Evolutionary conservation across 1,140 invertebrate species (phyloP).

Genomic region (Drosophila ananassae): DNA sequence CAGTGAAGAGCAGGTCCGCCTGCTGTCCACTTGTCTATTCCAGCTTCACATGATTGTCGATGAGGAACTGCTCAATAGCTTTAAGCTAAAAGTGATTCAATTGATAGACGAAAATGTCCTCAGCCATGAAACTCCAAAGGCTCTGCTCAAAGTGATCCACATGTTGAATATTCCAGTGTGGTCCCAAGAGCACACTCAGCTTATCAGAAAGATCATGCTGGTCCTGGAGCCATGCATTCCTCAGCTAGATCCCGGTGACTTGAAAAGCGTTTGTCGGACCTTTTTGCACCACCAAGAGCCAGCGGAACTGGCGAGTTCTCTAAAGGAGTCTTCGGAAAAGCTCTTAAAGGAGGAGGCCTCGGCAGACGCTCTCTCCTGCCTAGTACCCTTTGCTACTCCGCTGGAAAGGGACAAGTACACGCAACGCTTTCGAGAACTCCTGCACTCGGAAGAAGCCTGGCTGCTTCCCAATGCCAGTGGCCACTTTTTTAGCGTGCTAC

Average conservation of each 20-base stretch:
- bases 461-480: slow-evolving; percentile 45
- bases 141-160: slow-evolving; percentile 70
- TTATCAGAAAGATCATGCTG: slow-evolving; percentile 62
- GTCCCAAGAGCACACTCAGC: slow-evolving; percentile 57
- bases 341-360: slow-evolving; percentile 45
- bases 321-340: slow-evolving; percentile 47
- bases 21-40: slow-evolving; percentile 73
- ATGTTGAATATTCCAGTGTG: slow-evolving; percentile 71
- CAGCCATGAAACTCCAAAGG: slow-evolving; percentile 42
- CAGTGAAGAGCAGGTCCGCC: slow-evolving; percentile 58
- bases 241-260: slow-evolving; percentile 51
- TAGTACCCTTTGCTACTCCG: slow-evolving; percentile 72
- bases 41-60: slow-evolving; percentile 65
- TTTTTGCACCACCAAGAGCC: slow-evolving; percentile 79
- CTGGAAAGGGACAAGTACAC: slow-evolving; percentile 72
- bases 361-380: slow-evolving; percentile 60
- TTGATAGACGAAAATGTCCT: slow-evolving; percentile 45
- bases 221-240: slow-evolving; percentile 29
- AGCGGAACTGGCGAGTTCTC: slow-evolving; percentile 39
- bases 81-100: slow-evolving; percentile 48
- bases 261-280: slow-evolving; percentile 57
- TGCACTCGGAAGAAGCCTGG: slow-evolving; percentile 56
- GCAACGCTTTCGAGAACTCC: slow-evolving; percentile 66
- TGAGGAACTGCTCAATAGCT: slow-evolving; percentile 45
- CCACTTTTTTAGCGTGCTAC: slow-evolving; percentile 81